Conservation (phyloP, 2,113 vertebrate species). For the Lontra canadensis region DNA sequence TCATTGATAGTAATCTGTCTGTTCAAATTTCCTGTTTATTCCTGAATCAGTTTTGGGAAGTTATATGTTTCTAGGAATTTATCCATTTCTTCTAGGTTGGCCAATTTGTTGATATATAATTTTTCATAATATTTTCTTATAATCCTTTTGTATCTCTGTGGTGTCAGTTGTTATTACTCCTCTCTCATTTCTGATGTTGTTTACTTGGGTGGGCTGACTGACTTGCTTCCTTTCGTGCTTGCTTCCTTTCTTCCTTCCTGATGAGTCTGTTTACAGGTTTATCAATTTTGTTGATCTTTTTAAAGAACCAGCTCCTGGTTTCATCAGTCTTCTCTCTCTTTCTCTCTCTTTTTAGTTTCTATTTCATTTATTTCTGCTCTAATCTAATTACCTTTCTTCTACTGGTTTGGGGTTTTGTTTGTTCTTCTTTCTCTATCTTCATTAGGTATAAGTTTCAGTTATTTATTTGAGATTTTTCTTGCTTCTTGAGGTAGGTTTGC, state of each 20-base stretch:
- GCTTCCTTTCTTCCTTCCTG: neutral
- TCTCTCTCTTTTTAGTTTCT: neutral
- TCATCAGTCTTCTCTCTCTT: neutral
- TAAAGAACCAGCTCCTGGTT: neutral
- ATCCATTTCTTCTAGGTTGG: too few relatives aligned
- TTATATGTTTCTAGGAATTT: too few relatives aligned
- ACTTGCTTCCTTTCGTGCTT: neutral
- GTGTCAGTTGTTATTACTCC: neutral
- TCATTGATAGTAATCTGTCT: too few relatives aligned
- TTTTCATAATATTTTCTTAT: neutral
- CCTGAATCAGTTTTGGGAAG: too few relatives aligned
- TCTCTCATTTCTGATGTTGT: neutral
- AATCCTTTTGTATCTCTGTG: neutral
- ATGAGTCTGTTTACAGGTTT: neutral
- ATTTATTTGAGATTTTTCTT: too few relatives aligned
- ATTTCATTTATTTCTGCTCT: too few relatives aligned
- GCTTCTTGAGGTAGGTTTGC: neutral
- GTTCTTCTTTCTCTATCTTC: too few relatives aligned
- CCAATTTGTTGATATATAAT: neutral
- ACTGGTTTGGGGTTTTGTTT: too few relatives aligned
- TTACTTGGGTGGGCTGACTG: neutral
- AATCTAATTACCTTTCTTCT: too few relatives aligned
- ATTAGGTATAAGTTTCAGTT: too few relatives aligned
- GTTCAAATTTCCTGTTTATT: too few relatives aligned
- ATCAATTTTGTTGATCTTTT: neutral